These are phyloP conservation scores for Girardia tigrina DNA, from an alignment of 2,888 invertebrate species.

Conservation along the genomic window DNA sequence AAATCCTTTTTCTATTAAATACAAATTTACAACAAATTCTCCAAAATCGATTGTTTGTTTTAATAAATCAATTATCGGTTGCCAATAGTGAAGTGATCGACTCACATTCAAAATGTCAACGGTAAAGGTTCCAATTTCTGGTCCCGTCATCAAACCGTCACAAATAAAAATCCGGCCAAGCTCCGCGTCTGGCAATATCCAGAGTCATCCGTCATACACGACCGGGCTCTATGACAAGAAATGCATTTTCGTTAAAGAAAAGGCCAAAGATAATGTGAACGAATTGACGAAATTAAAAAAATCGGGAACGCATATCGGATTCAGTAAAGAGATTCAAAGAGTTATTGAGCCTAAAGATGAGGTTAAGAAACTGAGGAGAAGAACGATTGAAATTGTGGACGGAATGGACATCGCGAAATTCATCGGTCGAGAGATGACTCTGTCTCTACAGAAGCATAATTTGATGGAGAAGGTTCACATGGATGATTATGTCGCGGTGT, in stretches of 20 bases:
- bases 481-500: neutral
- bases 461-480: neutral
- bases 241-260: slow-evolving; percentile 41
- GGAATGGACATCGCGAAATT: slow-evolving; percentile 23
- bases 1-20: neutral
- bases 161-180: slow-evolving; percentile 44
- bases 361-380: neutral
- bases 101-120: slow-evolving; percentile 27
- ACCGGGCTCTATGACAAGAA: slow-evolving; percentile 43
- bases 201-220: slow-evolving; percentile 43
- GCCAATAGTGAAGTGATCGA: too few species aligned
- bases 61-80: neutral
- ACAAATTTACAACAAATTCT: too few species aligned
- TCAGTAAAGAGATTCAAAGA: neutral
- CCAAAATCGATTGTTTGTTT: too few species aligned
- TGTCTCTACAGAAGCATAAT: slow-evolving; percentile 16
- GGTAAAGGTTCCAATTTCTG: neutral
- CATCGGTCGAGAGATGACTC: neutral
- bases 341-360: slow-evolving; percentile 23
- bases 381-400: slow-evolving; percentile 28
- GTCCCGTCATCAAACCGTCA: slow-evolving; percentile 36
- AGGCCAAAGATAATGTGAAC: neutral
- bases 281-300: slow-evolving; percentile 25
- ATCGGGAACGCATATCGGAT: slow-evolving; percentile 29
- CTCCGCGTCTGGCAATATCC: slow-evolving; percentile 46